Evolutionary conservation across 2,797 vertebrate species (phyloP).

Genomic region (Falco rusticolus): DNA sequence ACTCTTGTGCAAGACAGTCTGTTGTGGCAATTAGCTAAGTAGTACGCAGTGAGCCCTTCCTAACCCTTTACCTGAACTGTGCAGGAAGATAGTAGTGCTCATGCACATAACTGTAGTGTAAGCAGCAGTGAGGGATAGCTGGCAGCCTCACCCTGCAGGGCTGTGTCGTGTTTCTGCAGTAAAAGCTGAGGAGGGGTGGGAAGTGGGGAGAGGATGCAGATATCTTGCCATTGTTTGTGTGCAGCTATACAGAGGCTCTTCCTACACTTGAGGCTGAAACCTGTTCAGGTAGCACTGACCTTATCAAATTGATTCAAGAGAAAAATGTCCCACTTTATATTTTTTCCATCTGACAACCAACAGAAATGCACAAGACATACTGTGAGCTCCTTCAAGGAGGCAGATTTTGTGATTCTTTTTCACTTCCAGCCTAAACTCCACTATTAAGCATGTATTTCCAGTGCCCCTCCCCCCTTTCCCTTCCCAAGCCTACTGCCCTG

Average conservation of each 20-base stretch:
- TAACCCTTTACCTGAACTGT: neutral
- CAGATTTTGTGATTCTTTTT: neutral
- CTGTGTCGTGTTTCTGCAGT: neutral
- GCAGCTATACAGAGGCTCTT: neutral
- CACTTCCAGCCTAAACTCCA: neutral
- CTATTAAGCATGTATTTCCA: neutral
- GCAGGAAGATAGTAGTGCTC: neutral
- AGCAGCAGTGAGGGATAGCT: neutral
- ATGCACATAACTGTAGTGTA: fast-evolving
- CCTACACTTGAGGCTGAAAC: neutral
- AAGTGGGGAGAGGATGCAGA: neutral
- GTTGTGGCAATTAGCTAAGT: neutral
- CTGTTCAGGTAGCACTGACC: neutral
- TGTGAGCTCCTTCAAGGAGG: neutral
- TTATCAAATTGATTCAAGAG: neutral
- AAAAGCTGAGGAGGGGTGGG: neutral
- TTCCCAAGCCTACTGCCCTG: neutral
- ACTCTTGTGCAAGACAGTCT: neutral
- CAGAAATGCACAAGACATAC: neutral
- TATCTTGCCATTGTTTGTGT: neutral
- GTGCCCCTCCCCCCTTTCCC: neutral
- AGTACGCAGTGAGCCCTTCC: neutral
- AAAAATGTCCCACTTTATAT: neutral
- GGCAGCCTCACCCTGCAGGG: neutral
- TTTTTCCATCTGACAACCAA: neutral